A percentile compares a stretch with the other conserved stretches of the same genome.
Conservation (phyloP, 2,888 invertebrate species). For the Pedicia rivosa region DNA sequence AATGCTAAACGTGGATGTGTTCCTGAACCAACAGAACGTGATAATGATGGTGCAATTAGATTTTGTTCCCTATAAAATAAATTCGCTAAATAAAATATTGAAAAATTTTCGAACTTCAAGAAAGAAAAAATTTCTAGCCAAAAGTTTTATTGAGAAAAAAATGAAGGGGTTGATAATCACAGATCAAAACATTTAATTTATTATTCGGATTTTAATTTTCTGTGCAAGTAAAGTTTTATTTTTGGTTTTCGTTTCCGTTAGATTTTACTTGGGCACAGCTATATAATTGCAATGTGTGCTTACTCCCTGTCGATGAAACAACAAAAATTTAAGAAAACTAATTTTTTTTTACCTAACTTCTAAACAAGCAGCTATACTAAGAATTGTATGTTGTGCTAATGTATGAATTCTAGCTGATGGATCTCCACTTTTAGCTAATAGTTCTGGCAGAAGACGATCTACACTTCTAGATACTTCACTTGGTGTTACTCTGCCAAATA, state of each 20-base stretch:
- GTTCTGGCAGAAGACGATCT: constrained; percentile 67
- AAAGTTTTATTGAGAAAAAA: neutral
- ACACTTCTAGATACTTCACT: constrained; percentile 69
- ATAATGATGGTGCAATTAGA: constrained; percentile 67
- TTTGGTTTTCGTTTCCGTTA: neutral
- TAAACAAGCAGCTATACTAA: constrained; percentile 70
- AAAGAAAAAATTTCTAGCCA: too few relatives aligned
- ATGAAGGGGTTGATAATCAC: neutral
- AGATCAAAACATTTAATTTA: neutral
- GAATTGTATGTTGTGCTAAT: constrained; percentile 72
- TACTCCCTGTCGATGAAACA: neutral
- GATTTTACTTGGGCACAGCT: neutral
- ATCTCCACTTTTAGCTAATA: constrained; percentile 73
- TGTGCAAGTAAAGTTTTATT: too few relatives aligned
- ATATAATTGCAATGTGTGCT: neutral
- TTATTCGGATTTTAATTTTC: neutral
- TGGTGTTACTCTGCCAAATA: constrained; percentile 48
- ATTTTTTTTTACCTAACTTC: constrained; percentile 53
- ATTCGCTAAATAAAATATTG: neutral
- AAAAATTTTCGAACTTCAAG: too few relatives aligned
- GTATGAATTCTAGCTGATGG: constrained; percentile 75
- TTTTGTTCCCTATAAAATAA: constrained; percentile 47
- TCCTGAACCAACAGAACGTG: constrained; percentile 66
- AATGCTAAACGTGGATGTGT: constrained; percentile 75
- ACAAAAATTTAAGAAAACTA: neutral